A percentile compares a stretch with the other conserved stretches of the same genome.
phyloP scores from a whole-genome alignment of 1,140 invertebrate species.

The Lepeophtheirus salmonis region DNA sequence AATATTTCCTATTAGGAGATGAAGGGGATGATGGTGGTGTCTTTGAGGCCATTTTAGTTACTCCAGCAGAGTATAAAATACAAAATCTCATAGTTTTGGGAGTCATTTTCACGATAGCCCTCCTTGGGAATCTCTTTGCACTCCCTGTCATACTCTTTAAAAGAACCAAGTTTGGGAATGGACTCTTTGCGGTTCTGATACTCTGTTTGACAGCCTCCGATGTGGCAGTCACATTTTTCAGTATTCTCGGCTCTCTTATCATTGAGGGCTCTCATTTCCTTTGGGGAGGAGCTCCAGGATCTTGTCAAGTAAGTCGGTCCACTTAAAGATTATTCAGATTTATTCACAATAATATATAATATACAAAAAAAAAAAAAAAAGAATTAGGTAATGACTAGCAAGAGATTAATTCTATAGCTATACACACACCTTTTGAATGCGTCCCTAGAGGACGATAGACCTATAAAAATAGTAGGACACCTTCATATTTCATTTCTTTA shows the following conservation, averaged over 20 bases:
- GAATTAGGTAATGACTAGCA: no score
- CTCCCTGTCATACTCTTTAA: conserved; percentile 1
- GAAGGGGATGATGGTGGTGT: background rate
- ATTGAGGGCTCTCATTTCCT: background rate
- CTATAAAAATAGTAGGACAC: no score
- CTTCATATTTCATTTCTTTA: no score
- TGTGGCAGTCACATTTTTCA: conserved; percentile 8
- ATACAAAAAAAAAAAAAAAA: no score
- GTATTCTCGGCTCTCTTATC: conserved; percentile 5
- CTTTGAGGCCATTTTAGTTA: background rate
- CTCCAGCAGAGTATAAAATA: background rate
- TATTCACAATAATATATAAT: no score
- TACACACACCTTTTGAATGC: no score
- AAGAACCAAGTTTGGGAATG: conserved; percentile 8
- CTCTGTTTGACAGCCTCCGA: background rate
- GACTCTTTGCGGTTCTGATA: conserved; percentile 7
- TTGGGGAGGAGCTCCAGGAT: conserved; percentile 4
- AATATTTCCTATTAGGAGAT: background rate
- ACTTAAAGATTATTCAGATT: no score
- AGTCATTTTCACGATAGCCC: background rate
- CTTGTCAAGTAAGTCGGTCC: conserved; percentile 5
- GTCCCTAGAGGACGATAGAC: no score
- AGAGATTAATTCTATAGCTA: no score
- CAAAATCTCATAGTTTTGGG: background rate
- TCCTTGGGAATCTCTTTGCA: background rate